phyloP scores from a whole-genome alignment of 2,113 vertebrate genomes.

The Python bivittatus region DNA sequence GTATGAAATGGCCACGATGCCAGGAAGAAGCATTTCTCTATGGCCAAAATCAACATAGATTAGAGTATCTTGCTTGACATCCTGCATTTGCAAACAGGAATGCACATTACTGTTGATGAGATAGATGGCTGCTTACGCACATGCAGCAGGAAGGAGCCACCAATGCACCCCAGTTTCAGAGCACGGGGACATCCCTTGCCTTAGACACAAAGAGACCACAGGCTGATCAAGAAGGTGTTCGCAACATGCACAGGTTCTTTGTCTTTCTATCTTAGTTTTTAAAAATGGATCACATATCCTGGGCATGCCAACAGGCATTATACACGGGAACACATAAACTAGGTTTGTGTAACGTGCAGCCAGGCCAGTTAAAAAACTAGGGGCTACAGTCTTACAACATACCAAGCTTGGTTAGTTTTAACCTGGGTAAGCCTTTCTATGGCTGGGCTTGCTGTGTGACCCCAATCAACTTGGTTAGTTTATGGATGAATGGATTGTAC shows the following conservation, averaged over 20 bases:
- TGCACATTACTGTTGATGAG: conserved; percentile 4
- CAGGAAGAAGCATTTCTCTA: background rate
- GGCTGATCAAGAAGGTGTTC: background rate
- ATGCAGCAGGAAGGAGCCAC: background rate
- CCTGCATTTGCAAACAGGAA: background rate
- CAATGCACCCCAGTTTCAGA: background rate
- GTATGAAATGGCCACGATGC: background rate
- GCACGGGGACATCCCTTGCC: background rate
- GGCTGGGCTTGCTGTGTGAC: background rate
- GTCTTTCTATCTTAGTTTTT: background rate
- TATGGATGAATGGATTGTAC: background rate
- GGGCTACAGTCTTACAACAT: background rate
- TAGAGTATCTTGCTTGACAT: background rate
- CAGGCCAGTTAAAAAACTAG: background rate
- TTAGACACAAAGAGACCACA: background rate
- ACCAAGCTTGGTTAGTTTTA: background rate
- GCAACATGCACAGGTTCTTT: too few relatives aligned
- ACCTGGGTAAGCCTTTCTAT: background rate
- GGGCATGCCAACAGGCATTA: background rate
- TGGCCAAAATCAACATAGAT: too few relatives aligned
- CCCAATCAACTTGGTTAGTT: background rate
- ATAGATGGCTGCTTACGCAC: background rate
- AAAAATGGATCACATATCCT: background rate
- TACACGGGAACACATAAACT: too few relatives aligned
- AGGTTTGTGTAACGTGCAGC: background rate